A percentile compares a stretch with the other conserved stretches of the same genome.
Conservation (phyloP, 2,113 vertebrate species). For the Planiliza haematocheilus region DNA sequence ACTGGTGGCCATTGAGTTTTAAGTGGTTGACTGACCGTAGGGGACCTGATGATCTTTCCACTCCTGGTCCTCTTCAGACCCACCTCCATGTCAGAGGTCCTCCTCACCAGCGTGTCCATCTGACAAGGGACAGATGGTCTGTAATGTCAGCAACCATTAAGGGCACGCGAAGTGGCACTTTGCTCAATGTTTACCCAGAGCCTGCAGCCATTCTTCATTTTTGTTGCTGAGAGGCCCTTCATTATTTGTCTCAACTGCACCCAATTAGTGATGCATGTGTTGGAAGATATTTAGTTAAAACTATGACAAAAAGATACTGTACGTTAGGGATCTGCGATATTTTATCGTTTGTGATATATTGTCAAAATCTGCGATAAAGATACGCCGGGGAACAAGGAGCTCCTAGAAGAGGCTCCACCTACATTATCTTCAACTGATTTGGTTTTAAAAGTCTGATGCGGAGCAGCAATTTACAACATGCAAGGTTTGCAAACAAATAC, state of each 20-base stretch:
- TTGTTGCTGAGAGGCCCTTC: not conserved
- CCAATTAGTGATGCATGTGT: not conserved
- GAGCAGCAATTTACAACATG: too few species aligned
- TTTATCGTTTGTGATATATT: too few species aligned
- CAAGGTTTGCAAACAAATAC: too few species aligned
- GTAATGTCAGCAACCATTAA: not conserved
- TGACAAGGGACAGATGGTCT: slow-evolving; percentile 64
- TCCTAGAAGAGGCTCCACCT: too few species aligned
- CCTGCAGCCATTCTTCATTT: not conserved
- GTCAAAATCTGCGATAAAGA: too few species aligned
- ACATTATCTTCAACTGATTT: too few species aligned
- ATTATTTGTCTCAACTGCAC: not conserved
- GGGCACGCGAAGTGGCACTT: not conserved
- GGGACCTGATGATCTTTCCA: slow-evolving; percentile 77
- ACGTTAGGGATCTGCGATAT: too few species aligned
- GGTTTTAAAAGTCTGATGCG: too few species aligned
- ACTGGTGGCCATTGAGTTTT: not conserved
- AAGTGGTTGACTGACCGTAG: slow-evolving; percentile 56
- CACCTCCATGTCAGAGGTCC: slow-evolving; percentile 82
- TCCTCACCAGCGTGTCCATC: slow-evolving; percentile 81
- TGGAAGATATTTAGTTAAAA: not conserved
- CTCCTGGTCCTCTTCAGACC: slow-evolving; percentile 88
- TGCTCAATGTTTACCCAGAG: slow-evolving; percentile 11
- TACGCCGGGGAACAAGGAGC: too few species aligned
- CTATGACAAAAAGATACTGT: too few species aligned